Percentiles rank a stretch among this genome's conserved stretches.
Conservation (phyloP, 2,888 invertebrate species). For the Erebia aethiops region DNA sequence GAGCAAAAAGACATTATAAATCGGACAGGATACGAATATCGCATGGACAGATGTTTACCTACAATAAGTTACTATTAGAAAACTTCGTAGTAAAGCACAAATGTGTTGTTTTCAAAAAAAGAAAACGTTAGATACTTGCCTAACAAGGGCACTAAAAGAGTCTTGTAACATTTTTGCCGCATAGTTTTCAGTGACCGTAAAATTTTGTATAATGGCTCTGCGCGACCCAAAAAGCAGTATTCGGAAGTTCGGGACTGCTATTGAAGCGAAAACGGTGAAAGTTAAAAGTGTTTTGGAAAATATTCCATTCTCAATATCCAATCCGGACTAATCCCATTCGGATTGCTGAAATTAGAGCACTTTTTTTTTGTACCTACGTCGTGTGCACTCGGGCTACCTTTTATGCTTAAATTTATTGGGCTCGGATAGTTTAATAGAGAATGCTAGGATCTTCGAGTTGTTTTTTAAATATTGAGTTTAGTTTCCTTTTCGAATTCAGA, state of each 20-base stretch:
- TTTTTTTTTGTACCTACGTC: constrained; percentile 10
- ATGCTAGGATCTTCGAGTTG: no score
- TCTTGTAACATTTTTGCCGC: constrained; percentile 14
- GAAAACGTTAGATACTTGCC: neutral
- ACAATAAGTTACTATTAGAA: neutral
- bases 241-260: constrained; percentile 10
- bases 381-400: neutral
- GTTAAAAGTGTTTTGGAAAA: constrained; percentile 21
- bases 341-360: constrained; percentile 12
- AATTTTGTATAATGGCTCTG: constrained; percentile 20
- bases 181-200: constrained; percentile 19
- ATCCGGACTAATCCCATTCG: constrained; percentile 21
- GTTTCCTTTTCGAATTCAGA: no score
- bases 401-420: neutral
- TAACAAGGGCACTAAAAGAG: constrained; percentile 3
- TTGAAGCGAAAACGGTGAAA: constrained; percentile 23
- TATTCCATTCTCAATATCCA: constrained; percentile 23
- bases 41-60: no score
- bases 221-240: constrained; percentile 22
- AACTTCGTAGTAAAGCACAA: neutral
- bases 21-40: no score
- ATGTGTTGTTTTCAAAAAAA: neutral
- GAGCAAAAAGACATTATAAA: no score
- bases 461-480: no score
- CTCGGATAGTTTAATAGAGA: no score